These are phyloP conservation scores for Acanthosepion lycidas DNA, from an alignment of 2,888 invertebrate species.

Conservation along the genomic window DNA sequence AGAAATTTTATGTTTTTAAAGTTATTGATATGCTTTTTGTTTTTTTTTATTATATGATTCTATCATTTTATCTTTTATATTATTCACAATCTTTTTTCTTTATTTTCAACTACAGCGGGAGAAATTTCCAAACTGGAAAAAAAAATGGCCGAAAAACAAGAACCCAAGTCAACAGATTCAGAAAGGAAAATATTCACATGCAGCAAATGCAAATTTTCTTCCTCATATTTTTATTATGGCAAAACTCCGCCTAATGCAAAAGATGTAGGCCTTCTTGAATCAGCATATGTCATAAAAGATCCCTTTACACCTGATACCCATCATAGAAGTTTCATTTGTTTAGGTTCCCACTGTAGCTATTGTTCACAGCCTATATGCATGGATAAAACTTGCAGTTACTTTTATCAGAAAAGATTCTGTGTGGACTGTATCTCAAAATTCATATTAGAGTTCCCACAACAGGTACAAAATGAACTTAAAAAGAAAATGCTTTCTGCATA, in stretches of 20 bases:
- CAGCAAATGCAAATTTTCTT: not conserved
- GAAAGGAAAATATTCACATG: not conserved
- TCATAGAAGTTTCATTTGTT: not conserved
- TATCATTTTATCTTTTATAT: no score
- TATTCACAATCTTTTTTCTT: not conserved
- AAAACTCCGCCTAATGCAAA: not conserved
- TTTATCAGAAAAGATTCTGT: constrained; percentile 17
- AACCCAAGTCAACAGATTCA: not conserved
- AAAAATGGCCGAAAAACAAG: not conserved
- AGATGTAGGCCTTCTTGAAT: not conserved
- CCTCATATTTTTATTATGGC: not conserved
- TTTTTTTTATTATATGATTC: no score
- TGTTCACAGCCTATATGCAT: constrained; percentile 1
- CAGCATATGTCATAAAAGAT: constrained; percentile 6
- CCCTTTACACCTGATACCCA: not conserved
- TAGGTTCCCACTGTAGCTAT: not conserved
- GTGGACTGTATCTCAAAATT: not conserved
- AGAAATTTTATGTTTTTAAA: no score
- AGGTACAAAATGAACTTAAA: constrained; percentile 40
- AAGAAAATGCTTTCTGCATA: constrained; percentile 4
- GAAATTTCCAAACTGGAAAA: not conserved
- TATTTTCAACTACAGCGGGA: not conserved
- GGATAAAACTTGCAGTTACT: constrained; percentile 38
- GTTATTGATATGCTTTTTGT: no score
- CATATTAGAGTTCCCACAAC: constrained; percentile 16